phyloP scores from a whole-genome alignment of 23 tunicate species.

The Oikopleura albicans region DNA sequence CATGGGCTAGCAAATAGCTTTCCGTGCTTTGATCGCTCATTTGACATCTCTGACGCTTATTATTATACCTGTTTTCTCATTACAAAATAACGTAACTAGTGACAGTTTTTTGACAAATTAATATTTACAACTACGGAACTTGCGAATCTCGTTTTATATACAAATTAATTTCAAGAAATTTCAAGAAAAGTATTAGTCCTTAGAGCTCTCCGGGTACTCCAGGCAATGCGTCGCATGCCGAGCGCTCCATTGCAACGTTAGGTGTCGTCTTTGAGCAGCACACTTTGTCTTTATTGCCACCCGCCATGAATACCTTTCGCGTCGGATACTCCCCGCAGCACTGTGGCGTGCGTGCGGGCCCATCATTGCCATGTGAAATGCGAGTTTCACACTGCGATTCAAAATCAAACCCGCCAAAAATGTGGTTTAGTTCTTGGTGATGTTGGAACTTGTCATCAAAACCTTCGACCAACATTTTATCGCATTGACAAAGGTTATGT shows the following conservation, averaged over 20 bases:
- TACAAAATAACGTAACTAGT: too few relatives aligned
- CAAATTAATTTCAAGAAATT: too few relatives aligned
- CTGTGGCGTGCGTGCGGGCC: neutral
- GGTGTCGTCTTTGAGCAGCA: neutral
- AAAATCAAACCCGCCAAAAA: constrained; percentile 9
- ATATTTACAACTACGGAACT: too few relatives aligned
- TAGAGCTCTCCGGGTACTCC: neutral
- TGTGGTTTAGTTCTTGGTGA: neutral
- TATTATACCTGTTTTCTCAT: too few relatives aligned
- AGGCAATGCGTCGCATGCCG: neutral
- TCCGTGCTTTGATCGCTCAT: too few relatives aligned
- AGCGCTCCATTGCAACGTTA: neutral
- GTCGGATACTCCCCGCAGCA: constrained; percentile 17
- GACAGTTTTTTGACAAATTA: too few relatives aligned
- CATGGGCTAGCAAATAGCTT: too few relatives aligned
- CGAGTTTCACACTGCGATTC: neutral
- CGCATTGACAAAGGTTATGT: neutral
- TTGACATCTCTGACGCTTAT: too few relatives aligned
- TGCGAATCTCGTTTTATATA: too few relatives aligned
- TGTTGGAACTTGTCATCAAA: neutral
- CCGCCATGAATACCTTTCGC: neutral
- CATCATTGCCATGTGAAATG: neutral
- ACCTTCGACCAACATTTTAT: neutral
- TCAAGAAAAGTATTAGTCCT: too few relatives aligned
- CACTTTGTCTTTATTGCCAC: neutral